Conservation (phyloP, 2,888 invertebrate genomes). For the Synanthedon tipuliformis region DNA sequence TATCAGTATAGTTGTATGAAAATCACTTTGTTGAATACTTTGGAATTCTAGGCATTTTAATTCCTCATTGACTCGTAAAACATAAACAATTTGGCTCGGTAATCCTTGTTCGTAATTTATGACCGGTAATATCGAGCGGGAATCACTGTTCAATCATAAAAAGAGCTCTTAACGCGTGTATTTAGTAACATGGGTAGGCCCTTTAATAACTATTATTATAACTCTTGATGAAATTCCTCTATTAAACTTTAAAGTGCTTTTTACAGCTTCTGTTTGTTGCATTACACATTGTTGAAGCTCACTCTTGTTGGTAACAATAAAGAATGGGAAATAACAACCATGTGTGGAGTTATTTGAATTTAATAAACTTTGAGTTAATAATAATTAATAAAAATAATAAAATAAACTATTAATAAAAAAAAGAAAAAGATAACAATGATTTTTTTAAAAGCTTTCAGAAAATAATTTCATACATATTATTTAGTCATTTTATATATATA, state of each 20-base stretch:
- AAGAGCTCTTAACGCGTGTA: constrained; percentile 56
- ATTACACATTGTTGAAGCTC: not conserved
- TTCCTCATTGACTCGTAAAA: constrained; percentile 6
- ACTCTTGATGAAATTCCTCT: constrained; percentile 52
- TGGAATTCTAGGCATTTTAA: not conserved
- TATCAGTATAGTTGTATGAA: too few species aligned
- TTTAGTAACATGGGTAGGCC: constrained; percentile 55
- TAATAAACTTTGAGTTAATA: too few species aligned
- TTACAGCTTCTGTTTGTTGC: constrained; percentile 21
- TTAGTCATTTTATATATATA: too few species aligned
- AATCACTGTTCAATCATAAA: constrained; percentile 66
- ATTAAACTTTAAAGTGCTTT: constrained; percentile 30
- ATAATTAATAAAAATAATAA: too few species aligned
- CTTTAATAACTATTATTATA: constrained; percentile 66
- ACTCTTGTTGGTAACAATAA: not conserved
- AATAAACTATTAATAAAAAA: too few species aligned
- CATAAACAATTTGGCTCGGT: constrained; percentile 59
- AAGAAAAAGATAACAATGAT: too few species aligned
- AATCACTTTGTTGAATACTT: not conserved
- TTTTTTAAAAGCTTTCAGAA: too few species aligned
- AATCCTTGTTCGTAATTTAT: constrained; percentile 53
- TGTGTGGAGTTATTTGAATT: too few species aligned
- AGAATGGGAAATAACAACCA: too few species aligned
- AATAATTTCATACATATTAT: too few species aligned
- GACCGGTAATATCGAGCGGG: constrained; percentile 48